Evolutionary conservation across 2,888 invertebrate genomes (phyloP).

Genomic region (Epistrophe grossulariae): DNA sequence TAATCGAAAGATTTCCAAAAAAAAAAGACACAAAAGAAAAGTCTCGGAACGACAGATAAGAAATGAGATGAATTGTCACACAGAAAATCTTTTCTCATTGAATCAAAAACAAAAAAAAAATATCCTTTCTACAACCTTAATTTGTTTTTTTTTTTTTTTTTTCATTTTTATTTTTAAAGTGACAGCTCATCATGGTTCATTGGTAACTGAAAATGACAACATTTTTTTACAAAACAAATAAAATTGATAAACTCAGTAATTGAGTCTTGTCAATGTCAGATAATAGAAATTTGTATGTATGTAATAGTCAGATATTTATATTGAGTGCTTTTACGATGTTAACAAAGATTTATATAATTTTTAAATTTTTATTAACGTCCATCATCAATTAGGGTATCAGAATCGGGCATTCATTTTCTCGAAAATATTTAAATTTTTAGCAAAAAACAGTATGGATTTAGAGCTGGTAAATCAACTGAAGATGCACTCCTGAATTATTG

Average conservation of each 20-base stretch:
- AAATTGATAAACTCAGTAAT: slow-evolving; percentile 9
- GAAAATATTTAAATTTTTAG: no score
- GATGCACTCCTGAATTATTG: no score
- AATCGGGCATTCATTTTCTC: no score
- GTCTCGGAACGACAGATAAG: not conserved
- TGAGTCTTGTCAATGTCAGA: slow-evolving; percentile 3
- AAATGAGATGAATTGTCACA: not conserved
- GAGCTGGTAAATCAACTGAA: no score
- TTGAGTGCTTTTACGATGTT: no score
- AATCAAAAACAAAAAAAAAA: not conserved
- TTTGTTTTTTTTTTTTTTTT: not conserved
- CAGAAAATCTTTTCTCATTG: not conserved
- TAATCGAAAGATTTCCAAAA: slow-evolving; percentile 1
- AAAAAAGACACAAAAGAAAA: not conserved
- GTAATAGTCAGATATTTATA: not conserved
- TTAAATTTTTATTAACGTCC: no score
- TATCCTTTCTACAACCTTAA: not conserved
- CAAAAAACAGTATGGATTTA: no score
- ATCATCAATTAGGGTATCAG: no score
- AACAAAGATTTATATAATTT: no score
- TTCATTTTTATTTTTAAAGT: not conserved
- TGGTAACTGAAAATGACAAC: slow-evolving; percentile 22
- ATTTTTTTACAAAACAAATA: slow-evolving; percentile 3
- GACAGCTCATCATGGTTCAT: slow-evolving; percentile 24
- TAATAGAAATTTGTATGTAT: no score